phyloP scores from a whole-genome alignment of 2,797 vertebrate genomes.

The Staurois parvus region DNA sequence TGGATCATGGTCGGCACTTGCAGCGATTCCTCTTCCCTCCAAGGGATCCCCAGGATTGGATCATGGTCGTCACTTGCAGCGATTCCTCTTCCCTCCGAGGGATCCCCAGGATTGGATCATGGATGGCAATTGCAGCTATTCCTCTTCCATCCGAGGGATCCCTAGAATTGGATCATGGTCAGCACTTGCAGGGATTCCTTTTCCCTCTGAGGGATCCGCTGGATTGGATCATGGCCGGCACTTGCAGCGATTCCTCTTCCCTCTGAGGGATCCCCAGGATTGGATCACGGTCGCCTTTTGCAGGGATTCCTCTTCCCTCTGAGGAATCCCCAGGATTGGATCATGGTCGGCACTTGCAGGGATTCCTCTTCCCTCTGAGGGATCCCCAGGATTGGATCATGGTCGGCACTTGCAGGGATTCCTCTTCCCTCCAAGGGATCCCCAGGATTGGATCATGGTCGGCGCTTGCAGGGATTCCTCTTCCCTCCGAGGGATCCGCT shows the following conservation, averaged over 20 bases:
- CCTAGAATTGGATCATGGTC: not conserved
- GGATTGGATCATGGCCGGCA: constrained; percentile 19
- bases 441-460: too few species aligned
- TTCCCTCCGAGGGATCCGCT: not conserved
- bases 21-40: not conserved
- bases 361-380: not conserved
- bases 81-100: too few species aligned
- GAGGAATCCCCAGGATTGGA: not conserved
- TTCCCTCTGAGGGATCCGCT: not conserved
- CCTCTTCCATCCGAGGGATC: not conserved
- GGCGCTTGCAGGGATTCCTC: too few species aligned
- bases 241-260: too few species aligned
- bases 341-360: not conserved
- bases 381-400: not conserved
- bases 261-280: too few species aligned
- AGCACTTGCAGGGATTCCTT: not conserved
- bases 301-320: too few species aligned
- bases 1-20: constrained; percentile 18
- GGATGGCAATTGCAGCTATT: too few species aligned
- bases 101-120: too few species aligned
- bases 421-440: too few species aligned
- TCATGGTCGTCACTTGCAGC: too few species aligned
- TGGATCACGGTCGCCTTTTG: too few species aligned
- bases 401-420: too few species aligned
- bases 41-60: not conserved